Conservation (phyloP, 2,113 vertebrate species). For the Paramormyrops kingsleyae region DNA sequence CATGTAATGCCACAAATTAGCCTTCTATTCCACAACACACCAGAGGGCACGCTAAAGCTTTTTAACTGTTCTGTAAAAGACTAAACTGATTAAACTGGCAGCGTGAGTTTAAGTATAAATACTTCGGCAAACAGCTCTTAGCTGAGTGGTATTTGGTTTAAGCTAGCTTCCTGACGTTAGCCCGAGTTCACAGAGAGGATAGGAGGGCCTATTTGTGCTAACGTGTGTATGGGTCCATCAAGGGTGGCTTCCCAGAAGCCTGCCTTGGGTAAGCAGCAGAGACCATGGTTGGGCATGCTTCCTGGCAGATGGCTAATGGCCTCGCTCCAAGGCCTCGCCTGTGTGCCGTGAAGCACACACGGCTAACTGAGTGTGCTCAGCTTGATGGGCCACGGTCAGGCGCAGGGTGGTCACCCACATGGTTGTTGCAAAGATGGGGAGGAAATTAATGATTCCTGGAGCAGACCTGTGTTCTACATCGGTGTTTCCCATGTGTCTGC, state of each 20-base stretch:
- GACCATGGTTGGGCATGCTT: not conserved
- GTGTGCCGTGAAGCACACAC: not conserved
- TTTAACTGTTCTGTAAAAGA: not conserved
- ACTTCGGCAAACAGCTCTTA: not conserved
- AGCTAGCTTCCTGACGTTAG: not conserved
- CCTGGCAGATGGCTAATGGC: not conserved
- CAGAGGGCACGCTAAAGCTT: not conserved
- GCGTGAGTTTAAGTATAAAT: not conserved
- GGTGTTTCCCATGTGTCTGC: not conserved
- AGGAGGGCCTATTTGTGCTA: not conserved
- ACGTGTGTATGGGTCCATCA: not conserved
- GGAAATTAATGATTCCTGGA: not conserved
- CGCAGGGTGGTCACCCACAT: not conserved
- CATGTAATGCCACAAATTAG: constrained; percentile 16
- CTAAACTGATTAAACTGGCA: not conserved
- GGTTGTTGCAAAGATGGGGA: not conserved
- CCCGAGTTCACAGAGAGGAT: not conserved
- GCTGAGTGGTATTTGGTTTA: not conserved
- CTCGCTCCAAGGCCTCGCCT: not conserved
- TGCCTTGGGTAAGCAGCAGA: not conserved
- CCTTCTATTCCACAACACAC: not conserved
- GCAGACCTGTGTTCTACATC: not conserved
- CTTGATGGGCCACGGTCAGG: not conserved
- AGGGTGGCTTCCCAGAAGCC: not conserved
- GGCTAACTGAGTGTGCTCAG: not conserved